Evolutionary conservation across 2,113 vertebrate species (phyloP).

Genomic region (Opisthocomus hoazin): DNA sequence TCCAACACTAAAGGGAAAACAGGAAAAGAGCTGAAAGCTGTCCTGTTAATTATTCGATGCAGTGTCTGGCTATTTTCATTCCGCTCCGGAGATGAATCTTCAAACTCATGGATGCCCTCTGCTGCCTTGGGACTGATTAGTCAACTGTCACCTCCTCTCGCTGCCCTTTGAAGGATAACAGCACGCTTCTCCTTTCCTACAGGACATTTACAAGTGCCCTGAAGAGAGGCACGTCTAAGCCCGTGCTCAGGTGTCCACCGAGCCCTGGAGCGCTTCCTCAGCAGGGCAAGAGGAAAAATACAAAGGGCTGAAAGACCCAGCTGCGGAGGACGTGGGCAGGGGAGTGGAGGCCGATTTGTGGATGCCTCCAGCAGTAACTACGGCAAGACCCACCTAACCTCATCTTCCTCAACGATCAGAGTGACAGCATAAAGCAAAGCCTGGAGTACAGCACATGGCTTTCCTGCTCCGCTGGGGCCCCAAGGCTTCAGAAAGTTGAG

Average conservation of each 20-base stretch:
- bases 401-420: rapidly evolving
- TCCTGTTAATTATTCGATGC: rapidly evolving
- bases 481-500: background rate
- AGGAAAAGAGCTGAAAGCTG: background rate
- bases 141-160: background rate
- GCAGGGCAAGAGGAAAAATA: background rate
- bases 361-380: background rate
- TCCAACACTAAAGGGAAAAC: rapidly evolving
- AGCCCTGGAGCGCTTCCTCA: background rate
- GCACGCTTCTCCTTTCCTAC: background rate
- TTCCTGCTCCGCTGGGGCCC: background rate
- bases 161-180: background rate
- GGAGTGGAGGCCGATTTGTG: rapidly evolving
- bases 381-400: background rate
- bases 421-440: background rate
- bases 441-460: background rate
- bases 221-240: background rate
- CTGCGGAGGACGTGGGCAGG: rapidly evolving
- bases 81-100: background rate
- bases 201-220: background rate
- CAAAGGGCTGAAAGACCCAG: rapidly evolving
- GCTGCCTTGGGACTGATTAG: slow-evolving; percentile 41
- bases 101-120: slow-evolving; percentile 59
- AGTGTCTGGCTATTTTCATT: background rate
- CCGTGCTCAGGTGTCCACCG: rapidly evolving